phyloP scores from a whole-genome alignment of 2,797 vertebrate genomes.

The Hippoglossus hippoglossus region DNA sequence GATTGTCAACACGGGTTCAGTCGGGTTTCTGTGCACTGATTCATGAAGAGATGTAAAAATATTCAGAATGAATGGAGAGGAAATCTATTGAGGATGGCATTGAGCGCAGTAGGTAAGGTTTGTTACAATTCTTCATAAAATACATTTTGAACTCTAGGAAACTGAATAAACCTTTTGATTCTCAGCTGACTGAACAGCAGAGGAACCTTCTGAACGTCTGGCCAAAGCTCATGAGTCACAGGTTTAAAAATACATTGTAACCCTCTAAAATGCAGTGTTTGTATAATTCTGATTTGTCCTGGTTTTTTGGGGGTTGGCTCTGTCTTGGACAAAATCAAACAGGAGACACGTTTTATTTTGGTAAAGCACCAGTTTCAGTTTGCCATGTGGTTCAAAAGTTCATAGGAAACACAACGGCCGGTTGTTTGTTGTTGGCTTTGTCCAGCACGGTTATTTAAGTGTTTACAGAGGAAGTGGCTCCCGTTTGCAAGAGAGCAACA shows the following conservation, averaged over 20 bases:
- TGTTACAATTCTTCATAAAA: neutral
- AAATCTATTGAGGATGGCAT: neutral
- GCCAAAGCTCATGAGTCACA: neutral
- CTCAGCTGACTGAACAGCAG: neutral
- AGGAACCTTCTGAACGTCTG: neutral
- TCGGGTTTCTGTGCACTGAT: neutral
- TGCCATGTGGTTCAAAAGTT: constrained; percentile 62
- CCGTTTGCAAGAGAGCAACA: constrained; percentile 1
- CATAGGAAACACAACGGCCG: constrained; percentile 29
- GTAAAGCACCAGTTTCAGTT: constrained; percentile 41
- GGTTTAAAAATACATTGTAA: neutral
- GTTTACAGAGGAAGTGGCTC: constrained; percentile 57
- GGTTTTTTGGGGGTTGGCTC: constrained; percentile 19
- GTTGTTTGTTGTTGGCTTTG: constrained; percentile 56
- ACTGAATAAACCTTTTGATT: neutral
- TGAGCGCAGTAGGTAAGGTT: no score
- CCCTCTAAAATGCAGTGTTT: neutral
- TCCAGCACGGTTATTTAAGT: constrained; percentile 51
- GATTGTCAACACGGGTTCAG: neutral
- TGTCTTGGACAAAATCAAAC: constrained; percentile 24
- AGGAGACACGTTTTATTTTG: constrained; percentile 35
- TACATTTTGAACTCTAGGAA: neutral
- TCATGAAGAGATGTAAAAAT: neutral
- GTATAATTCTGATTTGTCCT: constrained; percentile 1
- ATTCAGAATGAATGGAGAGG: neutral